phyloP scores from a whole-genome alignment of 2,888 invertebrate genomes.

The Andrena trimmerana region DNA sequence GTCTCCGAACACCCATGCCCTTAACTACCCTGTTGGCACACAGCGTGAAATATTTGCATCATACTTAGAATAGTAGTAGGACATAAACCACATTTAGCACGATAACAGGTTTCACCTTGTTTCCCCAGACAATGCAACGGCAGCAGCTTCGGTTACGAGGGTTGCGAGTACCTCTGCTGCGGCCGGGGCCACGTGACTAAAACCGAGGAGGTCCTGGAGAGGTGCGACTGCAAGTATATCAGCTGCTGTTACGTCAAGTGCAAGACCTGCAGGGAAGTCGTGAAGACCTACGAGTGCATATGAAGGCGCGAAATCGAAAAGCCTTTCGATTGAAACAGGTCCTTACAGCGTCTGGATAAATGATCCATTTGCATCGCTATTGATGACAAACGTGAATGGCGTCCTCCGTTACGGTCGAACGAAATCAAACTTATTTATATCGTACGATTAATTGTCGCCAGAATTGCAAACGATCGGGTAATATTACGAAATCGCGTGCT shows the following conservation, averaged over 20 bases:
- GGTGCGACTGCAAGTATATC: constrained; percentile 94
- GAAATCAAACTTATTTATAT: constrained; percentile 15
- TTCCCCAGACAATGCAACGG: constrained; percentile 90
- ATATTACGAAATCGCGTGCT: constrained; percentile 11
- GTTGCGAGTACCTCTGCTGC: constrained; percentile 93
- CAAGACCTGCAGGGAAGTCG: constrained; percentile 91
- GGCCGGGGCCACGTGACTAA: constrained; percentile 92
- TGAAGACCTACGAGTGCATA: constrained; percentile 91
- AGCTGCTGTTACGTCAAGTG: constrained; percentile 96
- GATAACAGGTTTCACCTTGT: not conserved
- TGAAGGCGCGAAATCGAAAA: constrained; percentile 73
- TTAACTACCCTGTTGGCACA: no score
- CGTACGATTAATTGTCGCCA: constrained; percentile 6
- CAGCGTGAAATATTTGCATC: no score
- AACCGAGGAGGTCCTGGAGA: constrained; percentile 89
- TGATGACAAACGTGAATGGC: not conserved
- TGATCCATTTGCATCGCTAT: not conserved
- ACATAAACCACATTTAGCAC: not conserved
- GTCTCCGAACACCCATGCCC: no score
- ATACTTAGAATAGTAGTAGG: no score
- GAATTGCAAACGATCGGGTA: not conserved
- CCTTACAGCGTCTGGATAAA: not conserved
- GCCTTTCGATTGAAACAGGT: not conserved
- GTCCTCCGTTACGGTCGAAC: constrained; percentile 15
- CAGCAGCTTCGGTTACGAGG: constrained; percentile 88